Evolutionary conservation across 2,888 invertebrate genomes (phyloP).

Genomic region (Agonopterix arenella): DNA sequence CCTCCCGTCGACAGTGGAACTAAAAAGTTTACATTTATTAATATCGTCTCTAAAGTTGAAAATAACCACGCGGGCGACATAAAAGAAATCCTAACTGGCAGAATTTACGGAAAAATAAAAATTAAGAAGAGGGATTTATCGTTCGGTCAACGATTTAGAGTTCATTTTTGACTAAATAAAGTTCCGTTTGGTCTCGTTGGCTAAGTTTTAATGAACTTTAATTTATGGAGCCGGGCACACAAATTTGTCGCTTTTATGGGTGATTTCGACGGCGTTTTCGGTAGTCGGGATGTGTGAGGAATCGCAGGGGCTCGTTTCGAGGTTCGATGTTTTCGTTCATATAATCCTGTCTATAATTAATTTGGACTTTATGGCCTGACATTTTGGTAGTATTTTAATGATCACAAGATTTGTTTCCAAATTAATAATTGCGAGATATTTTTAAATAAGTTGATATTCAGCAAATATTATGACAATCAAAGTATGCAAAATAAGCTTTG

Average conservation of each 20-base stretch:
- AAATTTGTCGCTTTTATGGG: slow-evolving; percentile 62
- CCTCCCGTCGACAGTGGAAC: slow-evolving; percentile 9
- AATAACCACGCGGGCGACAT: slow-evolving; percentile 35
- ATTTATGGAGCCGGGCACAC: slow-evolving; percentile 52
- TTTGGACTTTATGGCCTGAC: slow-evolving; percentile 33
- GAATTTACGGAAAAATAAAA: slow-evolving; percentile 41
- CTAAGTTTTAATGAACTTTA: slow-evolving; percentile 63
- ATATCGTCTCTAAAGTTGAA: slow-evolving; percentile 36
- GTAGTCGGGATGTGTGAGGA: slow-evolving; percentile 39
- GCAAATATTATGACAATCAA: too few species aligned
- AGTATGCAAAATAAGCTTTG: too few species aligned
- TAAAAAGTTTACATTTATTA: slow-evolving; percentile 35
- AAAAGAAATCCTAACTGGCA: slow-evolving; percentile 38
- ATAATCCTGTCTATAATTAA: slow-evolving; percentile 49
- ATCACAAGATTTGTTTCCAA: too few species aligned
- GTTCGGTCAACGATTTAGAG: slow-evolving; percentile 31
- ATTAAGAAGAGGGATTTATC: slow-evolving; percentile 29
- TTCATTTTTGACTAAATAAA: slow-evolving; percentile 45
- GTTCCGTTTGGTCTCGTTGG: slow-evolving; percentile 26
- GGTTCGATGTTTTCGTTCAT: slow-evolving; percentile 49
- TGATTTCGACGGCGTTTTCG: slow-evolving; percentile 41
- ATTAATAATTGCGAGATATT: too few species aligned
- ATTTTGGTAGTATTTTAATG: slow-evolving; percentile 1
- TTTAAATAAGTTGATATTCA: too few species aligned
- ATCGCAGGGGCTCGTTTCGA: slow-evolving; percentile 30